Evolutionary conservation across 2,797 vertebrate species (phyloP).

Genomic region (Sternarchorhynchus goeldii): DNA sequence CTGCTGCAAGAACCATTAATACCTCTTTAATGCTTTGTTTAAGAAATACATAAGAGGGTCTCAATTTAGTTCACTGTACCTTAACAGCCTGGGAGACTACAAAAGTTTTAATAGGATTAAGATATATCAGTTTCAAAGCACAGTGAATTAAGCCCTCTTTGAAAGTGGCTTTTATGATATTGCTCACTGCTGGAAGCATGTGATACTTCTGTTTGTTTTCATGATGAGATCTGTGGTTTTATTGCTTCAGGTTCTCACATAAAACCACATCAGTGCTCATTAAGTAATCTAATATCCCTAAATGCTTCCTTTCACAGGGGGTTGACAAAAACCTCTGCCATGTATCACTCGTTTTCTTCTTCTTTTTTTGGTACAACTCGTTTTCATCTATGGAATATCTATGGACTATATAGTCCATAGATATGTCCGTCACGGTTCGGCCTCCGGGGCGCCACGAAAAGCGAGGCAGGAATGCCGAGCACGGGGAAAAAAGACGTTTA

Average conservation of each 20-base stretch:
- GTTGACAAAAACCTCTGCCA: slow-evolving; percentile 11
- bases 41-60: slow-evolving; percentile 2
- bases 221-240: slow-evolving; percentile 40
- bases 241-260: slow-evolving; percentile 41
- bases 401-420: no score
- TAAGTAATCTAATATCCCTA: slow-evolving; percentile 37
- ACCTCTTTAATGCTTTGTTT: slow-evolving; percentile 37
- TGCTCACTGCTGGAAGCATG: slow-evolving; percentile 37
- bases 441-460: no score
- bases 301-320: slow-evolving; percentile 13
- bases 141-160: slow-evolving; percentile 15
- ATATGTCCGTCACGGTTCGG: no score
- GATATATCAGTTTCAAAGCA: slow-evolving; percentile 48
- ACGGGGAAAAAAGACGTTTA: no score
- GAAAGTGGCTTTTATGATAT: slow-evolving; percentile 42
- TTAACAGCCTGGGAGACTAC: slow-evolving; percentile 31
- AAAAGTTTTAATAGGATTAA: slow-evolving; percentile 55
- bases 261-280: slow-evolving; percentile 35
- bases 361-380: neutral
- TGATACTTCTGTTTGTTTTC: slow-evolving; percentile 37
- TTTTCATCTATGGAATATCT: no score
- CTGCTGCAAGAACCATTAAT: slow-evolving; percentile 29
- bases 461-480: no score
- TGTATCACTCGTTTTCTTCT: neutral
- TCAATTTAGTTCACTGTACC: slow-evolving; percentile 32